These are phyloP conservation scores for Perizoma flavofasciatum DNA, from an alignment of 2,888 invertebrate species.

Conservation along the genomic window DNA sequence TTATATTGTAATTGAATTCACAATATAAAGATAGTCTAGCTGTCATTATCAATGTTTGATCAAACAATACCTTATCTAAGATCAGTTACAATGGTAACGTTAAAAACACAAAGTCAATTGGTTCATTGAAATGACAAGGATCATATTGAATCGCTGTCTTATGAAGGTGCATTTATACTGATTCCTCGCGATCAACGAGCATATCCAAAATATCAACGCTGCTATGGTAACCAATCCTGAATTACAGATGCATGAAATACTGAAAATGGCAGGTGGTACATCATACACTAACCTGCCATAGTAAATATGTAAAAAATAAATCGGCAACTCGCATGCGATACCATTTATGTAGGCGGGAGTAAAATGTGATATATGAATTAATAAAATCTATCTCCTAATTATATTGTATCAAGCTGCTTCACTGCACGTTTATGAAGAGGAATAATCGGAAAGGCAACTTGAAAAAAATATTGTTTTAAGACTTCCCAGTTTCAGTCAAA, in stretches of 20 bases:
- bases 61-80: too few relatives aligned
- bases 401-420: slow-evolving; percentile 26
- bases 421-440: slow-evolving; percentile 34
- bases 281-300: slow-evolving; percentile 16
- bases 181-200: too few relatives aligned
- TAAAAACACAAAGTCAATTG: too few relatives aligned
- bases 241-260: too few relatives aligned
- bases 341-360: slow-evolving; percentile 43
- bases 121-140: too few relatives aligned
- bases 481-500: neutral
- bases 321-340: slow-evolving; percentile 33
- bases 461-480: slow-evolving; percentile 7
- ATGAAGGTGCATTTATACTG: too few relatives aligned
- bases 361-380: slow-evolving; percentile 33
- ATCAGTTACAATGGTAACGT: too few relatives aligned
- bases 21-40: slow-evolving; percentile 5
- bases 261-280: too few relatives aligned
- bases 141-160: too few relatives aligned
- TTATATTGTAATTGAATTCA: neutral
- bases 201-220: too few relatives aligned
- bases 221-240: too few relatives aligned
- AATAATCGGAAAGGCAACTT: neutral
- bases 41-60: too few relatives aligned
- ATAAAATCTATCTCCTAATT: slow-evolving; percentile 13
- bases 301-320: slow-evolving; percentile 36